These are phyloP conservation scores for Drosophila nasuta DNA, from an alignment of 1,140 invertebrate genomes.

Conservation along the genomic window DNA sequence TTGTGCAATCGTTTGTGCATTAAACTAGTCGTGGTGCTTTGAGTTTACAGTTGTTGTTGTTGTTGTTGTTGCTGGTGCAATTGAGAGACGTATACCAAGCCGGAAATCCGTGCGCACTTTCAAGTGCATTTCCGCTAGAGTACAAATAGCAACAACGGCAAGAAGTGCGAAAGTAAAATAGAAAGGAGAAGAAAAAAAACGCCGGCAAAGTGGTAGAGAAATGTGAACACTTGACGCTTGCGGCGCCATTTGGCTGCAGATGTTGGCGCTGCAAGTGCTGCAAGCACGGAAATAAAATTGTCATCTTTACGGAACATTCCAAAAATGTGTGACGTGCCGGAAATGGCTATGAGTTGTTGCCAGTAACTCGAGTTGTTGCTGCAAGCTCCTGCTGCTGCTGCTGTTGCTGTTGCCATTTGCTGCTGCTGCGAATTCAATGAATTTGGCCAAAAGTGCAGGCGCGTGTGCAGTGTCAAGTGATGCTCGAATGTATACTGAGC, in stretches of 20 bases:
- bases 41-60: conserved; percentile 9
- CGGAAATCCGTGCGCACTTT: conserved; percentile 71
- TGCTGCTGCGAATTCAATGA: conserved; percentile 32
- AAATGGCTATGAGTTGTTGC: conserved; percentile 52
- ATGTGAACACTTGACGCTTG: conserved; percentile 37
- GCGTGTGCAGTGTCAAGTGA: conserved; percentile 45
- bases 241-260: conserved; percentile 41
- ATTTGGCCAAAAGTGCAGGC: conserved; percentile 50
- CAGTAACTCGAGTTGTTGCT: conserved; percentile 1
- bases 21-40: conserved; percentile 23
- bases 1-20: conserved; percentile 32
- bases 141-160: conserved; percentile 19
- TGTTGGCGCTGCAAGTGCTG: conserved; percentile 34
- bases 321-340: conserved; percentile 43
- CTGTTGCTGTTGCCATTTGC: conserved; percentile 4
- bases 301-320: conserved; percentile 42
- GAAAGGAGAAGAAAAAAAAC: not conserved
- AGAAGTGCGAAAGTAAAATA: conserved; percentile 7
- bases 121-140: conserved; percentile 69
- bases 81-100: conserved; percentile 30
- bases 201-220: not conserved
- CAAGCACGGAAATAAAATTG: conserved; percentile 57
- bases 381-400: no score
- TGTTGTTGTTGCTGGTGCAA: conserved; percentile 24
- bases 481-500: conserved; percentile 52